Conservation (phyloP, 2,113 vertebrate genomes). For the Nyctereutes procyonoides region DNA sequence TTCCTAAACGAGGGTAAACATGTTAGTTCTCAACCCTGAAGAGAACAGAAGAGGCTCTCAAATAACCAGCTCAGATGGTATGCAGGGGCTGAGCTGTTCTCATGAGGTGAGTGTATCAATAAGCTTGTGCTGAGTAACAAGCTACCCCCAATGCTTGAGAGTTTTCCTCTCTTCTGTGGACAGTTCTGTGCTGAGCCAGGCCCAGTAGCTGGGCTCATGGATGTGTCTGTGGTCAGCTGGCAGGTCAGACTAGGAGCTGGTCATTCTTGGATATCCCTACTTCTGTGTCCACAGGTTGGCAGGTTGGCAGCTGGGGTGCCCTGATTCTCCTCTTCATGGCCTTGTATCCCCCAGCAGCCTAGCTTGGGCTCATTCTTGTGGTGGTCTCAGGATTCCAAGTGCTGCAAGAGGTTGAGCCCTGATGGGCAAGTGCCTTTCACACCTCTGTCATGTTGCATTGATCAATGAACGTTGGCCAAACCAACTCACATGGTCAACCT, state of each 20-base stretch:
- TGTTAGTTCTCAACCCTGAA: neutral
- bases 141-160: neutral
- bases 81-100: neutral
- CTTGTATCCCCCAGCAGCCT: neutral
- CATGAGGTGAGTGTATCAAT: neutral
- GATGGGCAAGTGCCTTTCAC: neutral
- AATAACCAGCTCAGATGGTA: neutral
- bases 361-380: neutral
- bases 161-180: neutral
- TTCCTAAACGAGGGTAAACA: neutral
- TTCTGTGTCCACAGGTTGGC: neutral
- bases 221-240: neutral
- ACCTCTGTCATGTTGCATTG: neutral
- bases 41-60: neutral
- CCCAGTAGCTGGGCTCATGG: neutral
- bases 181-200: neutral
- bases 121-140: neutral
- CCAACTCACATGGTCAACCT: accelerated
- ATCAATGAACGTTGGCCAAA: neutral
- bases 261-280: neutral
- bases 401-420: neutral
- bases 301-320: neutral
- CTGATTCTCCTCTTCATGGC: accelerated
- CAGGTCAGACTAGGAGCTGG: neutral
- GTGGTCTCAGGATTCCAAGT: neutral